Evolutionary conservation across 2,113 vertebrate genomes (phyloP), one percentile per base, ranked within the genome.

Genomic region (Haplotaxodon microlepis): DNA sequence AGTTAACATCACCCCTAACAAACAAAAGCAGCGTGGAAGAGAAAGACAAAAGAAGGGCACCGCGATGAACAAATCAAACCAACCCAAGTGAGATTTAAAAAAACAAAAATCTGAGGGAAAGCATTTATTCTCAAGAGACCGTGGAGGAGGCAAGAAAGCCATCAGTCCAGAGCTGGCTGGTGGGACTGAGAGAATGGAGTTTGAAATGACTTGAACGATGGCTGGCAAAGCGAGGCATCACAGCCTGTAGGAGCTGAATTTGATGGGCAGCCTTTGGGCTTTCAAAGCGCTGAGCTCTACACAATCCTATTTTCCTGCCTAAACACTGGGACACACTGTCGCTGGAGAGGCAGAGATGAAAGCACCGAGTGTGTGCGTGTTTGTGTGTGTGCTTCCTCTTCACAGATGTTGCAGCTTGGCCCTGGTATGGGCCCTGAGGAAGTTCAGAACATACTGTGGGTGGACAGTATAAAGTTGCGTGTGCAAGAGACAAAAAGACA

Each of bases 221-320:
- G 63, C 57, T 92, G 89, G 84, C 85, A 88, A 61, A 89, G 81
- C 40, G 12, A 84, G 24, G 63, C 76, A 69, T 89, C 85, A 80
- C 69, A 63, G 66, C 79, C 86, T 85, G 87, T 24, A 87, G 81
- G 40, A 71, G 83, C 51, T 61, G 82, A 89, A 85, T 92, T 88
- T 84, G 90, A 94, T 84, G 54, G 88, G 94, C 59, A 87, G 92
- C 92, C 92, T 92, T 88, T 81, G 88, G 95, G 93, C 92, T 90
- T 92, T 94, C 87, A 61, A 81, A 94, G 92, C 40, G 85, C 91
- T 92, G 90, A 96, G 94, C 93, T 90, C 87, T 81, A 85, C 88
- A 88, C 90, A 96, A 96, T 96, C 95, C 93, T 85, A 92, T 95
- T 96, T 95, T 88, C 91, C 86, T 87, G 83, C 91, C 90, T 90